Percentiles rank a stretch among this genome's conserved stretches.
phyloP scores from a whole-genome alignment of 2,888 invertebrate species.

The Plebejus anna region DNA sequence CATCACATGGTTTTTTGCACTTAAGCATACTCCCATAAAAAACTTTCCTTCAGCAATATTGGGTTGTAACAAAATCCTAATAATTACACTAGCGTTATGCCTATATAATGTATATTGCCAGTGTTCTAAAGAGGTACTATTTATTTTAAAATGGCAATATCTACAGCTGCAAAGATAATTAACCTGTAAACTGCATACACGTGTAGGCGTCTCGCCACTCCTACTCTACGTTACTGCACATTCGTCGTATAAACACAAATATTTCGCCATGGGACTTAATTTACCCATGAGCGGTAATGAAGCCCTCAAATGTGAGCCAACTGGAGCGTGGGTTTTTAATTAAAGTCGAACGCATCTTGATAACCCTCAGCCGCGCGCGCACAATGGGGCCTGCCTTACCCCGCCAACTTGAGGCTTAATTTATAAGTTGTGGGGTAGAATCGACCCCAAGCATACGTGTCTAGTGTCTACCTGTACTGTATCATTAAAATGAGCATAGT shows the following conservation, averaged over 20 bases:
- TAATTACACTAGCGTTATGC: no score
- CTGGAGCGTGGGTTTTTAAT: slow-evolving; percentile 42
- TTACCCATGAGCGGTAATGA: slow-evolving; percentile 11
- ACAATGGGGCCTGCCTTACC: slow-evolving; percentile 2
- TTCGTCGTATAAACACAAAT: not conserved
- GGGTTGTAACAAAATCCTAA: no score
- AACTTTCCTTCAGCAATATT: no score
- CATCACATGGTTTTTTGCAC: no score
- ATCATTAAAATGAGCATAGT: not conserved
- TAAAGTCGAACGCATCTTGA: slow-evolving; percentile 40
- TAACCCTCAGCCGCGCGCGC: slow-evolving; percentile 31
- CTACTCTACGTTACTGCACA: not conserved
- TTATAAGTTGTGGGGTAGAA: slow-evolving; percentile 24
- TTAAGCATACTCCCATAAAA: no score
- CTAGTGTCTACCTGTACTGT: not conserved
- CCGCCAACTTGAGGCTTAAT: slow-evolving; percentile 21
- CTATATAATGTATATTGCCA: no score
- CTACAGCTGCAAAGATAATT: not conserved
- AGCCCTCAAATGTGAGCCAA: slow-evolving; percentile 33
- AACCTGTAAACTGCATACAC: not conserved
- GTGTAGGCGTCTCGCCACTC: not conserved
- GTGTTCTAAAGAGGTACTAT: no score
- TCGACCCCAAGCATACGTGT: slow-evolving; percentile 7
- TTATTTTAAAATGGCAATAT: no score
- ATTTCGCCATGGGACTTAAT: not conserved